A percentile compares a stretch with the other conserved stretches of the same genome.
These are phyloP conservation scores for Pangasius krempfi DNA, from an alignment of 2,797 vertebrate genomes.

Conservation along the genomic window DNA sequence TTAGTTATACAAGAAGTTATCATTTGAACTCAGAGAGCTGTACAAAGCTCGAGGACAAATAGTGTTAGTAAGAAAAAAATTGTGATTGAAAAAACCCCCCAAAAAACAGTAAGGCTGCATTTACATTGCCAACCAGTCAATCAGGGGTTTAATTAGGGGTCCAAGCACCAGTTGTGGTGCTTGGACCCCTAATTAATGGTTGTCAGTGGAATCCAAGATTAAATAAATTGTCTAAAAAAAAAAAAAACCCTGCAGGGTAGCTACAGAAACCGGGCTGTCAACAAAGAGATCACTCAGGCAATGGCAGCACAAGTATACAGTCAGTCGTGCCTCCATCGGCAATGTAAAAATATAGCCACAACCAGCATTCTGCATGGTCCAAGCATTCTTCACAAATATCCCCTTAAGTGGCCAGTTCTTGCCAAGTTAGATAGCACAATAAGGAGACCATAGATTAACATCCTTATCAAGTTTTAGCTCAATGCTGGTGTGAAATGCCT, in stretches of 20 bases:
- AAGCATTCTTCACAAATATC: neutral
- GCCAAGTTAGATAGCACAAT: neutral
- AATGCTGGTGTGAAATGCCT: neutral
- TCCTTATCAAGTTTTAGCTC: neutral
- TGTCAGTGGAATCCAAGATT: neutral
- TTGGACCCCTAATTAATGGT: too few relatives aligned
- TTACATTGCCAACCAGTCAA: constrained; percentile 1
- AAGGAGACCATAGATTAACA: neutral
- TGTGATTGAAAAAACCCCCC: neutral
- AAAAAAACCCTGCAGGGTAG: neutral
- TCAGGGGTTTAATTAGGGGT: too few relatives aligned
- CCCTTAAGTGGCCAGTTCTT: neutral
- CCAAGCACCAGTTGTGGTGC: too few relatives aligned
- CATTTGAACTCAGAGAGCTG: constrained; percentile 17
- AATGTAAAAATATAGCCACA: neutral
- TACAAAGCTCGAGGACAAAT: constrained; percentile 20
- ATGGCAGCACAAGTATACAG: neutral
- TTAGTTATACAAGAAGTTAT: constrained; percentile 19
- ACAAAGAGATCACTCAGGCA: neutral
- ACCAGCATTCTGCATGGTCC: neutral
- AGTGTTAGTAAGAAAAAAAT: constrained; percentile 1
- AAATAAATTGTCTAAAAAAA: neutral
- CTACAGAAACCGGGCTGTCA: neutral
- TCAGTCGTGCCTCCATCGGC: neutral
- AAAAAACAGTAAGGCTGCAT: constrained; percentile 3